These are phyloP conservation scores for Chlorospingus semifuscus DNA, from an alignment of 2,797 vertebrate genomes.

Conservation along the genomic window DNA sequence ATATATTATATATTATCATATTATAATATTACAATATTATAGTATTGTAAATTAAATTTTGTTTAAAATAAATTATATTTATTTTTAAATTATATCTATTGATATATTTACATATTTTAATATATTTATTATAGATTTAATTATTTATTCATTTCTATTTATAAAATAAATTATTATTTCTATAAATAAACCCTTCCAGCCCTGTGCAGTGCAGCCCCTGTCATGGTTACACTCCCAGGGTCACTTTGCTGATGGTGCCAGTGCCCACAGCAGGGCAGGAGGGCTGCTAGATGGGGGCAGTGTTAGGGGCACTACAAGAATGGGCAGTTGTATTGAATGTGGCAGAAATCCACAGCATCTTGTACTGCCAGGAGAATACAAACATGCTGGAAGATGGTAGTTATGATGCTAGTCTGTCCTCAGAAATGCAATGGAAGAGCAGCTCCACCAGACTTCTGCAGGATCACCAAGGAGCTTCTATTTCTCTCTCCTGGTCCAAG, in stretches of 20 bases:
- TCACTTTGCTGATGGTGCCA: background rate
- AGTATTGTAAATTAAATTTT: background rate
- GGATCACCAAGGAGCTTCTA: fast-evolving
- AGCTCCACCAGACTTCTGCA: background rate
- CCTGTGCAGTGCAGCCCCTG: background rate
- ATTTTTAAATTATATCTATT: no score
- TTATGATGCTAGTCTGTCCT: background rate
- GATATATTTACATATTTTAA: no score
- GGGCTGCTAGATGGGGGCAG: background rate
- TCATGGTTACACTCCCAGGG: background rate
- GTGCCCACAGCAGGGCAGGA: background rate
- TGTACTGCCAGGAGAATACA: background rate
- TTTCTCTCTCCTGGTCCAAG: background rate
- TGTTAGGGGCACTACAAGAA: background rate
- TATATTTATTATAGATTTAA: background rate
- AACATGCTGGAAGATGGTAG: background rate
- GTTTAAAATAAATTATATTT: background rate
- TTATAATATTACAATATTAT: no score
- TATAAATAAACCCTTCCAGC: background rate
- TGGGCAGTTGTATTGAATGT: background rate
- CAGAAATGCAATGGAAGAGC: background rate
- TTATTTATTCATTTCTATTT: background rate
- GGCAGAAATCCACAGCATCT: background rate
- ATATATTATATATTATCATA: no score
- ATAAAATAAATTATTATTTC: background rate